These are phyloP conservation scores for Enteromius thamalakanensis DNA, from an alignment of 2,797 vertebrate species.

Conservation along the genomic window DNA sequence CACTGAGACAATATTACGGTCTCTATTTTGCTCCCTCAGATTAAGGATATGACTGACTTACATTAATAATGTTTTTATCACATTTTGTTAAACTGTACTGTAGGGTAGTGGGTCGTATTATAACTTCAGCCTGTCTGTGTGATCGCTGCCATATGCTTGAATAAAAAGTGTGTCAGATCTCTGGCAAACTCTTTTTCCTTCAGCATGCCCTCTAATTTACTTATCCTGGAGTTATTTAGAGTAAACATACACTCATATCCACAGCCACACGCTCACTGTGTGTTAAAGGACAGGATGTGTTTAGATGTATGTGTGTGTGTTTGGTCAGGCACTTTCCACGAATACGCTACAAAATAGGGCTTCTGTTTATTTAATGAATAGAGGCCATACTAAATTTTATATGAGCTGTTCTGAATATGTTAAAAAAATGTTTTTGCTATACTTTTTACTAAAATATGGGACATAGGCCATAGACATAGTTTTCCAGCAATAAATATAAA, in stretches of 20 bases:
- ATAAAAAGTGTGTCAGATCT: slow-evolving; percentile 27
- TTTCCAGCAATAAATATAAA: neutral
- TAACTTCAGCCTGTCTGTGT: slow-evolving; percentile 48
- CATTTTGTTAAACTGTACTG: neutral
- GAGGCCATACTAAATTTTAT: neutral
- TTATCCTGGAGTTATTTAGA: slow-evolving; percentile 42
- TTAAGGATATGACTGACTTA: too few relatives aligned
- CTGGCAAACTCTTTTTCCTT: slow-evolving; percentile 37
- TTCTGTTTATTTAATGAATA: neutral
- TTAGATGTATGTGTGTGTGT: neutral
- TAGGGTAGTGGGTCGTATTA: slow-evolving; percentile 46
- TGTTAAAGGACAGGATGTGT: slow-evolving; percentile 12
- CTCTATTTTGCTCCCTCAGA: too few relatives aligned
- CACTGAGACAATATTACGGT: too few relatives aligned
- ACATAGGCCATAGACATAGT: neutral
- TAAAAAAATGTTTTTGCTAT: neutral
- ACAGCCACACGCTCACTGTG: slow-evolving; percentile 7
- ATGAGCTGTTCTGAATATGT: neutral
- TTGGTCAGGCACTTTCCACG: neutral
- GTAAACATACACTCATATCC: slow-evolving; percentile 36
- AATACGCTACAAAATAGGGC: neutral
- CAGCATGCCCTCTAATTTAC: slow-evolving; percentile 39
- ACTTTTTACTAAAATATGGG: neutral
- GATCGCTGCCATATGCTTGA: slow-evolving; percentile 56
- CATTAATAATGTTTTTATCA: too few relatives aligned